A percentile compares a stretch with the other conserved stretches of the same genome.
phyloP scores from a whole-genome alignment of 2,888 invertebrate genomes.

The Teleiodes luculella region DNA sequence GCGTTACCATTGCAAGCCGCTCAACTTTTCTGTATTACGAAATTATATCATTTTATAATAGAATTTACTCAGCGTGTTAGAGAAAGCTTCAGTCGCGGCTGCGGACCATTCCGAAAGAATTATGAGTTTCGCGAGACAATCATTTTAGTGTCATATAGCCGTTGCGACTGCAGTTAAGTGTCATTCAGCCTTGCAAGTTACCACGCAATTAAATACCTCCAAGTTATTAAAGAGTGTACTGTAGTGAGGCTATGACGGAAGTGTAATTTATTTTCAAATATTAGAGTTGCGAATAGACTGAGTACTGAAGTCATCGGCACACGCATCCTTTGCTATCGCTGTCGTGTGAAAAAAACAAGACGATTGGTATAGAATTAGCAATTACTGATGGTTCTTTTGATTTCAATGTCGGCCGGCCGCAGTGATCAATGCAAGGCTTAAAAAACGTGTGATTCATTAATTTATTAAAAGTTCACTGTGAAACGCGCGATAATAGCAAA shows the following conservation, averaged over 20 bases:
- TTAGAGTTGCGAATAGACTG: slow-evolving; percentile 56
- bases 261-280: slow-evolving; percentile 32
- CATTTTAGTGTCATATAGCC: slow-evolving; percentile 12
- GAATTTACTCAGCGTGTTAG: slow-evolving; percentile 23
- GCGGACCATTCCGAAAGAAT: slow-evolving; percentile 19
- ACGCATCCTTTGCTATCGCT: slow-evolving; percentile 11
- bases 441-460: too few species aligned
- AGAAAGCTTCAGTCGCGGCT: slow-evolving; percentile 9
- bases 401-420: too few species aligned
- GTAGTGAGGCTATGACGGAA: slow-evolving; percentile 3
- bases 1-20: background rate
- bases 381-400: too few species aligned
- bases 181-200: slow-evolving; percentile 5
- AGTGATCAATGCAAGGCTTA: too few species aligned
- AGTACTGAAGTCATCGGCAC: slow-evolving; percentile 26
- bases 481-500: too few species aligned
- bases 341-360: background rate
- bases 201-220: background rate
- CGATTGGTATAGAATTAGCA: too few species aligned
- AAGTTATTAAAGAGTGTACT: background rate
- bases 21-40: slow-evolving; percentile 24
- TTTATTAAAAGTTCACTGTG: too few species aligned
- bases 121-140: slow-evolving; percentile 12
- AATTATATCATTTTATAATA: slow-evolving; percentile 38
- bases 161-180: slow-evolving; percentile 20